Evolutionary conservation across 2,888 invertebrate genomes (phyloP), one percentile per base, ranked within the genome.

Genomic region (Heliconius cydno): DNA sequence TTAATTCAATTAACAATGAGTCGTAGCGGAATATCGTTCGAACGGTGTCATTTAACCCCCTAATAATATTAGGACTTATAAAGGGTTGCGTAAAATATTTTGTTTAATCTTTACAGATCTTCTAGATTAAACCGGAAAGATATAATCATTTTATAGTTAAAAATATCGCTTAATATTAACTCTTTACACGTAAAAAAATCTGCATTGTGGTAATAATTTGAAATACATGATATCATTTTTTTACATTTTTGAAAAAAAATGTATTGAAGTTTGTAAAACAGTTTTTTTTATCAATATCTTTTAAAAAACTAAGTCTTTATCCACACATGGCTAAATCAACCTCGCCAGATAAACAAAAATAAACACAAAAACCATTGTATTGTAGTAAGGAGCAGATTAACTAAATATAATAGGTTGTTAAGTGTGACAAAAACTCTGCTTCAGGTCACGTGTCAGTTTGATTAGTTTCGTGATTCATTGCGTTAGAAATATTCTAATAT

Each of bases 1-100:
- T 85, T 92, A 92, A 92, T 91, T 90, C 88, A 88, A 92, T 93
- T 91, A 92, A 87, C 86, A 87, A 88, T 89, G 88, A 89, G 90
- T 88, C 88, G 90, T 88, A 89, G 88, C 86, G 87, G 90, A 91
- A 92, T 89, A 75, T 90, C 89, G 90, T 91, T 90, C 88, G 89
- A 91, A 91, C 88, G 90, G 88, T 89, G 90, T 88, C 90, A 86
- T 90, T 90, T 90, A 91, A 92, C 91, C 91, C 91, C 88, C 88
- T 88, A 85, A 68, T 83, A 80, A 57, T 79, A 83, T 79, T 83
- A 83, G 57, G 80, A 77, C 78, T 81, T 81, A 75, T 80, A 77
- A 80, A 82, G 81, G 81, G 79, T 79, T 66, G 74, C 66, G 67
- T 66, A 30, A 41, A 34, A 73, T 57, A 28, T 34, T 22, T 34